These are phyloP conservation scores for Cydia strobilella DNA, from an alignment of 1,140 invertebrate genomes.

Conservation along the genomic window DNA sequence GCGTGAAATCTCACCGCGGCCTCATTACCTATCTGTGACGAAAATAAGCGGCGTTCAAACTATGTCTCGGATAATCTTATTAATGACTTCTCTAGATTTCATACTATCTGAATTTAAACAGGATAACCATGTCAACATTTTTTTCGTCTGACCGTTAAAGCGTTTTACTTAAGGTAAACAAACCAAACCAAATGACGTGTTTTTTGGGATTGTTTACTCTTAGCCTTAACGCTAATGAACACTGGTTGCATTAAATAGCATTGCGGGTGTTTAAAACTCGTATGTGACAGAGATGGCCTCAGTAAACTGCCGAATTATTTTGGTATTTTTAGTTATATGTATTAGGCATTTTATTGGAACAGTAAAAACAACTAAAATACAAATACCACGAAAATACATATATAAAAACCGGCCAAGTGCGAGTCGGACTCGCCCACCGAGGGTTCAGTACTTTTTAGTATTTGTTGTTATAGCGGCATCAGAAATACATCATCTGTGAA, in stretches of 20 bases:
- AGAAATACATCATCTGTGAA: no score
- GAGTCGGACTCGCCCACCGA: no score
- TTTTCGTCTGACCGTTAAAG: not conserved
- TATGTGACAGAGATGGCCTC: not conserved
- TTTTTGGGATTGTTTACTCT: slow-evolving; percentile 3
- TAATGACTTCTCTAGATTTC: not conserved
- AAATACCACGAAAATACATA: no score
- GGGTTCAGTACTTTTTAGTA: no score
- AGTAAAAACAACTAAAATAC: no score
- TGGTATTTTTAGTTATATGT: not conserved
- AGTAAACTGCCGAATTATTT: not conserved
- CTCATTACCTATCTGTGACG: not conserved
- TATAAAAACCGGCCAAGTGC: no score
- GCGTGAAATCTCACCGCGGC: not conserved
- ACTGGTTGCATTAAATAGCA: not conserved
- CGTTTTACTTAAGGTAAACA: not conserved
- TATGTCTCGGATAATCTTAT: not conserved
- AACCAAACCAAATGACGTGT: not conserved
- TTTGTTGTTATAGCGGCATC: no score
- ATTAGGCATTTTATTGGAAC: not conserved
- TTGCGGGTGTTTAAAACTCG: not conserved
- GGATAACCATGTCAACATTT: not conserved
- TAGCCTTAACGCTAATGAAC: not conserved
- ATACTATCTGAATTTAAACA: not conserved
- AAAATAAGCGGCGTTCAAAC: slow-evolving; percentile 19